Evolutionary conservation across 2,113 vertebrate species (phyloP), one percentile per base, ranked within the genome.

Genomic region (Sialia sialis): DNA sequence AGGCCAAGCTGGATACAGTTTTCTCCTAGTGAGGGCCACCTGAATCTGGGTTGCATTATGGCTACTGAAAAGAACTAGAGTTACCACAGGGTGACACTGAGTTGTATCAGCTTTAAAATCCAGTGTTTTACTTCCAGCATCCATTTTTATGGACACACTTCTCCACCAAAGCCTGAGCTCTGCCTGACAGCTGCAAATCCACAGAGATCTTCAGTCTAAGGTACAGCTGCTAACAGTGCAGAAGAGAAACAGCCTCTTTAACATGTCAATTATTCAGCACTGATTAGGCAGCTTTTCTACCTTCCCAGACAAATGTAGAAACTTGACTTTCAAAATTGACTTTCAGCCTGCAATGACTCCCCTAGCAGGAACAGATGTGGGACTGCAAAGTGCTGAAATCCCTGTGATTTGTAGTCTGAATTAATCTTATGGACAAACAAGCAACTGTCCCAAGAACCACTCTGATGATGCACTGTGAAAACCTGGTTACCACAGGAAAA

Each of bases 361-460:
- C 21, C 4, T 18, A 44, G 21, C 15, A 67, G 46, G 3, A 70
- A 43, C 13, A 87, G 52, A 54, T 14, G 30, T 0, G 3, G 55
- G n/a, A 41, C 62, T 85, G 59, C n/a, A 59, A 89, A 94, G 32
- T 10, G 51, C 34, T 87, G 51, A 75, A 91, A 76, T 49, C 58
- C 20, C 54, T 38, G 13, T 49, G 66, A 79, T 60, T 44, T 34
- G 18, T 32, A 93, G 83, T 48, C 52, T 63, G 15, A 84, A 84
- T 78, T 70, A 32, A 93, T 86, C 76, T 70, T 54, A 49, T 3
- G 25, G 64, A 70, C 22, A 90, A 79, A 59, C 17, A 39, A 2
- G 8, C 81, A 93, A 77, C 26, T 48, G 41, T 20, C 86, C 62
- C 68, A 88, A 80, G 55, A 77, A 86, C 36, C 38, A 19, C 30